Evolutionary conservation across 2,113 vertebrate species (phyloP), one percentile per base, ranked within the genome.

Genomic region (Microcebus griseorufus): DNA sequence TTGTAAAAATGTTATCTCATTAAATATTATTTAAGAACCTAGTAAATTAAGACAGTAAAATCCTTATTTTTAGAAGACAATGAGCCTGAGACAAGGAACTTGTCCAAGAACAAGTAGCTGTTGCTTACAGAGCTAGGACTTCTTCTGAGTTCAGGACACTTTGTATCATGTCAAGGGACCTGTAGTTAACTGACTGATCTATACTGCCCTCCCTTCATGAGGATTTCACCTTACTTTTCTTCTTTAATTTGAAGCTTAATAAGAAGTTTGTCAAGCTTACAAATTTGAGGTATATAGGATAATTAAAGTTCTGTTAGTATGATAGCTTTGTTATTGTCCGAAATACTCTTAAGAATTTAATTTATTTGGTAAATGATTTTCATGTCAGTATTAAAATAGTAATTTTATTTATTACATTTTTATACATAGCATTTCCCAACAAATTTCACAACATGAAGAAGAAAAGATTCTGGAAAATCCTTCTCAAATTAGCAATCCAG

Each of bases 381-480:
- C 25, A 9, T 88, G 17, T 92, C 27, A 64, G 34, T 69, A 17
- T 88, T 89, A 82, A 72, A 42, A 18, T 69, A 69, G 16, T 96
- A 42, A 67, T 72, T 34, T 76, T 94, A 69, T 78, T 69, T 89
- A 45, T 83, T 69, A 53, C 4, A 69, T 75, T 81, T 53, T 96
- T 9, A 96, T 94, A 83, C 93, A 25, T 86, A 99, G 99, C 58
- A 99, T 98, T 98, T 98, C 98, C 88, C 98, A 99, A 95, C 97
- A 99, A 78, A 99, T 99, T 92, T 98, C 97, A 96, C 98, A 99
- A 70, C 98, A 98, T 62, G 97, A 97, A 67, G 98, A 98, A 92
- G 98, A 98, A 93, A 98, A 78, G 90, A 98, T 93, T 25, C 69
- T 83, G 8, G 97, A 97, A 29, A 89, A 96, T 10, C 97, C 98